Evolutionary conservation across 2,888 invertebrate genomes (phyloP), one percentile per base, ranked within the genome.

Genomic region (Periphyllus acericola): DNA sequence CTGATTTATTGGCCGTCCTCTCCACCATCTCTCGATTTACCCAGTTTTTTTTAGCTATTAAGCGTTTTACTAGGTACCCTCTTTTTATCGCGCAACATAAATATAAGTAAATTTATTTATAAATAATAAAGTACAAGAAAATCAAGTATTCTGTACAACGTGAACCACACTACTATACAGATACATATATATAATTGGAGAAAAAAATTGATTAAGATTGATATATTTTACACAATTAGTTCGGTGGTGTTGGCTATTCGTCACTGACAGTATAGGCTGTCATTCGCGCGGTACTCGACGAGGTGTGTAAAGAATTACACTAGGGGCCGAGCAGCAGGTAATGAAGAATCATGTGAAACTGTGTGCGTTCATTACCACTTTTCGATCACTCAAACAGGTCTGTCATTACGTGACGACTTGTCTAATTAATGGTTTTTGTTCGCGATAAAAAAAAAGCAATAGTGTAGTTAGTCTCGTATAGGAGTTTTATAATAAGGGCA

Each of bases 301-400:
- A 79, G 55, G 36, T 71, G 71, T 72, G 85, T 71, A 71, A 86
- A 78, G 85, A 86, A 86, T 86, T 86, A 85, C 85, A 83, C 74
- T 83, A 29, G 19, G 36, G 83, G 75, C 29, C 72, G 55, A 14
- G 29, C 5, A 6, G 46, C 17, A 76, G 46, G 32, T 76, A 84
- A 86, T 86, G 85, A 86, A 86, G 79, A 79, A 86, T 86, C 85
- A n/a, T 86, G 85, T 86, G 85, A 34, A 86, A 79, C 78, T 52
- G 36, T 79, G 76, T 66, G 46, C 84, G 84, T 78, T 86, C 85
- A 72, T 86, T 86, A 86, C n/a, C 55, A 36, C 71, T 71, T 76
- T 36, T 86, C 85, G 68, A 86, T 79, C 85, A 79, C 79, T 86
- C 55, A 34, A 79, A 86, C 79, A 68, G 79, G 71, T 71, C 40